These are phyloP conservation scores for Datnioides undecimradiatus DNA, from an alignment of 2,113 vertebrate genomes.

Conservation along the genomic window DNA sequence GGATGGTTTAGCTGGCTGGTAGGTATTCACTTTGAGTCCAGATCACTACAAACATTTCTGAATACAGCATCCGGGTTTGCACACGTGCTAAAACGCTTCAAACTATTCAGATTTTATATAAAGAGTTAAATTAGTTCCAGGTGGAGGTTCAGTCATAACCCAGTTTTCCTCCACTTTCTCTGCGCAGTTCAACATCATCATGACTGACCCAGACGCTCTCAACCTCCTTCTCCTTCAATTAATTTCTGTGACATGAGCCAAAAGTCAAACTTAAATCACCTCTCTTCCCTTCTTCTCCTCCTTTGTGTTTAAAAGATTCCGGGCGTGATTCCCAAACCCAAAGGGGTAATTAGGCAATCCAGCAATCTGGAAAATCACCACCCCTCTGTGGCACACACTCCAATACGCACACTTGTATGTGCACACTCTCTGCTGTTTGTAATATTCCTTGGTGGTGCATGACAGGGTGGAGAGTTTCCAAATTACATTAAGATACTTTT, in stretches of 20 bases:
- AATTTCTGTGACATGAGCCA: slow-evolving; percentile 29
- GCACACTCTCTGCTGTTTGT: slow-evolving; percentile 28
- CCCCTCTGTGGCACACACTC: slow-evolving; percentile 33
- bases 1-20: slow-evolving; percentile 28
- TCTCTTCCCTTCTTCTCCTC: slow-evolving; percentile 39
- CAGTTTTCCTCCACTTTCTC: slow-evolving; percentile 33
- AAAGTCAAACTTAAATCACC: slow-evolving; percentile 45
- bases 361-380: slow-evolving; percentile 67
- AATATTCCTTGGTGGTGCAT: slow-evolving; percentile 23
- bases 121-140: slow-evolving; percentile 42
- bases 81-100: slow-evolving; percentile 7
- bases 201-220: slow-evolving; percentile 25
- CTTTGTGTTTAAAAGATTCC: slow-evolving; percentile 50
- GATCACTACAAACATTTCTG: slow-evolving; percentile 34
- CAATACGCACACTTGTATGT: not conserved
- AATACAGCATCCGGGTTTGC: not conserved
- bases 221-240: slow-evolving; percentile 39
- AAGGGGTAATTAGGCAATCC: slow-evolving; percentile 69
- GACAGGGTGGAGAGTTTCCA: slow-evolving; percentile 52
- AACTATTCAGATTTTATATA: slow-evolving; percentile 30
- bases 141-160: slow-evolving; percentile 17
- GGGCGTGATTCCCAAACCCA: slow-evolving; percentile 68
- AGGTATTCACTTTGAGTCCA: not conserved
- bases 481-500: slow-evolving; percentile 40
- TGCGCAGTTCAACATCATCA: slow-evolving; percentile 50